These are phyloP conservation scores for Channallabes apus DNA, from an alignment of 2,797 vertebrate genomes.

Conservation along the genomic window DNA sequence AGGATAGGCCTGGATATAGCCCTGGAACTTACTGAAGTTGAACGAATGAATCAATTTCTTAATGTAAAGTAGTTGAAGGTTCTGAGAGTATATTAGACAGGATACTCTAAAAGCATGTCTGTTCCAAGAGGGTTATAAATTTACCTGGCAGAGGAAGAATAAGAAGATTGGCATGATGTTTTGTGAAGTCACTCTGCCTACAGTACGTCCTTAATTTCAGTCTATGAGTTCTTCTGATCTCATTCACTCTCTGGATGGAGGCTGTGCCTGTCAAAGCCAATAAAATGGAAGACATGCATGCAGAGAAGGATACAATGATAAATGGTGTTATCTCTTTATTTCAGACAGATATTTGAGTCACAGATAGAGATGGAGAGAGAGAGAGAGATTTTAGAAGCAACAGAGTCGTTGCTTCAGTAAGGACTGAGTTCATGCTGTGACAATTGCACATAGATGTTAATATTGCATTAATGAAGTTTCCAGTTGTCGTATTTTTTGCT, in stretches of 20 bases:
- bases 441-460: conserved; percentile 41
- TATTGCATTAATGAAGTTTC: conserved; percentile 54
- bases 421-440: conserved; percentile 1
- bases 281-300: conserved; percentile 1
- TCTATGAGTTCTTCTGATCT: neutral
- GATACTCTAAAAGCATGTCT: neutral
- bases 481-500: conserved; percentile 23
- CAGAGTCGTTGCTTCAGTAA: conserved; percentile 19
- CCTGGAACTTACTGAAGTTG: neutral
- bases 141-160: neutral
- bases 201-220: conserved; percentile 1
- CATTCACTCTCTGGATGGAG: neutral
- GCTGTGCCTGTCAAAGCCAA: conserved; percentile 4
- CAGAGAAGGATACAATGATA: conserved; percentile 29
- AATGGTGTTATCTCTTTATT: conserved; percentile 39
- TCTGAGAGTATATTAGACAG: neutral
- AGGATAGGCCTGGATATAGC: neutral
- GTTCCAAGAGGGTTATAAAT: neutral
- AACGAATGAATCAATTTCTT: neutral
- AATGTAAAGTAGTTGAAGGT: neutral
- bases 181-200: conserved; percentile 10
- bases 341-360: conserved; percentile 29
- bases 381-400: conserved; percentile 26
- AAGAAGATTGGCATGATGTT: neutral
- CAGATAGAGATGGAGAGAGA: neutral